These are phyloP conservation scores for Gorsachius magnificus DNA, from an alignment of 2,797 vertebrate genomes.

Conservation along the genomic window DNA sequence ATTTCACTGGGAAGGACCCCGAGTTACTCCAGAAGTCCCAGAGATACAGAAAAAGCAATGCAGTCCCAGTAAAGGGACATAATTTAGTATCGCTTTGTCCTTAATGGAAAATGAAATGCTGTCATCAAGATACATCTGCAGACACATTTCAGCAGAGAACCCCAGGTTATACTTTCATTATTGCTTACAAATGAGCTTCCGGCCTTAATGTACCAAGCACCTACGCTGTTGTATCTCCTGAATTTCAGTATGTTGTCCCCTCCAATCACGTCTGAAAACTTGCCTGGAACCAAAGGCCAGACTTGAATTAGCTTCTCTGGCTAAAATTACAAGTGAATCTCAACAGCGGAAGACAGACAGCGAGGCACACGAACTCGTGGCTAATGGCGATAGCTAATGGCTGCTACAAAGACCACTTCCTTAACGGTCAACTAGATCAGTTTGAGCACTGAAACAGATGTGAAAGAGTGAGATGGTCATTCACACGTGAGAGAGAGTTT, in stretches of 20 bases:
- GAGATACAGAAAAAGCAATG: neutral
- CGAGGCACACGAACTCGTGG: neutral
- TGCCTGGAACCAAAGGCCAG: neutral
- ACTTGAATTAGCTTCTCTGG: neutral
- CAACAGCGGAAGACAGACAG: neutral
- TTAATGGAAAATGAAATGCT: neutral
- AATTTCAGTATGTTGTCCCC: neutral
- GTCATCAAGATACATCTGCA: neutral
- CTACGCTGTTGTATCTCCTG: accelerated
- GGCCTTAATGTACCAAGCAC: neutral
- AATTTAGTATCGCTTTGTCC: neutral
- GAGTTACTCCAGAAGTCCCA: neutral
- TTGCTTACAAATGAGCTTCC: neutral
- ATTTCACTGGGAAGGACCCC: neutral
- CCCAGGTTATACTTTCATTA: accelerated
- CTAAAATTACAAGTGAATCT: neutral
- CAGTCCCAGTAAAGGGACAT: neutral
- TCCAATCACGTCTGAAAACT: neutral
- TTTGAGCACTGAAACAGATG: accelerated
- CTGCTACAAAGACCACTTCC: neutral
- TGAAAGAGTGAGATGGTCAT: neutral
- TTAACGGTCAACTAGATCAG: neutral
- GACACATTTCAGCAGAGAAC: neutral
- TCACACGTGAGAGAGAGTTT: neutral
- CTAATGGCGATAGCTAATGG: accelerated